These are phyloP conservation scores for Bombus waltoni DNA, from an alignment of 1,140 invertebrate species.

Conservation along the genomic window DNA sequence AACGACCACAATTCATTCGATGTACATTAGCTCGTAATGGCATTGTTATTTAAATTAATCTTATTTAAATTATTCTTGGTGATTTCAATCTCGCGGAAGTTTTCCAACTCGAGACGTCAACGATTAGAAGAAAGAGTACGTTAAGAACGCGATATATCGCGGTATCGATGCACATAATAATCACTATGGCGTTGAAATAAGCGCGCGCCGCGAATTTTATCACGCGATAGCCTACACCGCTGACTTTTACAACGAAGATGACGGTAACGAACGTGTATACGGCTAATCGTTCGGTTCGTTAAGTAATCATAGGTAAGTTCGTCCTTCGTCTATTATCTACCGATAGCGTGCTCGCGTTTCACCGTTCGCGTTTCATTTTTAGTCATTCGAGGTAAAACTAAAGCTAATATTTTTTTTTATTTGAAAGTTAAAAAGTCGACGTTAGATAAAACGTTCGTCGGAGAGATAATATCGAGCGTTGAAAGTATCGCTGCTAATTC, in stretches of 20 bases:
- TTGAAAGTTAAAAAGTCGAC: neutral
- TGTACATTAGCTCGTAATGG: no score
- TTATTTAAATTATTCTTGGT: no score
- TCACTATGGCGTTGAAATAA: slow-evolving; percentile 33
- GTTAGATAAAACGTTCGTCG: neutral
- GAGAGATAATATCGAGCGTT: neutral
- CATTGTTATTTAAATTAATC: no score
- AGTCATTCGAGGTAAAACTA: neutral
- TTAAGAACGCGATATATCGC: slow-evolving; percentile 10
- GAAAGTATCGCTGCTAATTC: neutral
- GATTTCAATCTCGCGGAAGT: no score
- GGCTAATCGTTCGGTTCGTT: slow-evolving; percentile 56
- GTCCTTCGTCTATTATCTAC: slow-evolving; percentile 65
- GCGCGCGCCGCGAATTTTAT: slow-evolving; percentile 47
- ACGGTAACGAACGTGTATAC: slow-evolving; percentile 17
- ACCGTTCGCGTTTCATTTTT: neutral
- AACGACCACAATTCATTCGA: no score
- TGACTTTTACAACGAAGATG: slow-evolving; percentile 46
- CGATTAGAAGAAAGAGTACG: neutral
- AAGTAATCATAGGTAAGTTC: slow-evolving; percentile 65
- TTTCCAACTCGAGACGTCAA: neutral
- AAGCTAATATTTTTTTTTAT: neutral
- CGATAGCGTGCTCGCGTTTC: slow-evolving; percentile 48
- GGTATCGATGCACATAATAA: neutral
- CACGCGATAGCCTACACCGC: slow-evolving; percentile 16